These are phyloP conservation scores for Aspiorhynchus laticeps DNA, from an alignment of 2,113 vertebrate species.

Conservation along the genomic window DNA sequence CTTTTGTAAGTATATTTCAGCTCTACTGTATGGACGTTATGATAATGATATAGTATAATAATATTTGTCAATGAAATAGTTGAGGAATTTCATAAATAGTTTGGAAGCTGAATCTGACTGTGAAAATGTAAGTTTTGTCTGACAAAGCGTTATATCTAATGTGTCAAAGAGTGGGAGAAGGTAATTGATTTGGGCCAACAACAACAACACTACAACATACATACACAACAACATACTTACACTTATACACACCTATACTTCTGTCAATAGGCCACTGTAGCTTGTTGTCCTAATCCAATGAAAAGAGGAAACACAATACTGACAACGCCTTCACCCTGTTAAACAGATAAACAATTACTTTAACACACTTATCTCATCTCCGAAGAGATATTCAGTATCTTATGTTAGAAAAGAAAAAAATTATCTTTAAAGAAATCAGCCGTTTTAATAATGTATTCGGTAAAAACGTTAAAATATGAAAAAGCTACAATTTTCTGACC, in stretches of 20 bases:
- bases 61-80: neutral
- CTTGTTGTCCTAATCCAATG: constrained; percentile 21
- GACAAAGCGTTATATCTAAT: neutral
- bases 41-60: neutral
- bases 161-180: constrained; percentile 4
- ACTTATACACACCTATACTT: no score
- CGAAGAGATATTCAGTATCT: neutral
- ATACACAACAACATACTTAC: no score
- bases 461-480: neutral
- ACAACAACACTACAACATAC: constrained; percentile 37
- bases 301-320: constrained; percentile 13
- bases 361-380: neutral
- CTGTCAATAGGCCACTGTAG: constrained; percentile 27
- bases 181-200: constrained; percentile 43
- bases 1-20: no score
- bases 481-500: neutral
- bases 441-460: neutral
- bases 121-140: neutral
- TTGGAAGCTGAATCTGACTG: neutral
- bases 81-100: neutral
- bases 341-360: constrained; percentile 20
- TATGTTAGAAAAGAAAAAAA: neutral
- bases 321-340: neutral
- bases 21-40: no score
- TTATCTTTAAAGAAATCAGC: neutral